Evolutionary conservation across 1,140 invertebrate genomes (phyloP).

Genomic region (Gryllus bimaculatus): DNA sequence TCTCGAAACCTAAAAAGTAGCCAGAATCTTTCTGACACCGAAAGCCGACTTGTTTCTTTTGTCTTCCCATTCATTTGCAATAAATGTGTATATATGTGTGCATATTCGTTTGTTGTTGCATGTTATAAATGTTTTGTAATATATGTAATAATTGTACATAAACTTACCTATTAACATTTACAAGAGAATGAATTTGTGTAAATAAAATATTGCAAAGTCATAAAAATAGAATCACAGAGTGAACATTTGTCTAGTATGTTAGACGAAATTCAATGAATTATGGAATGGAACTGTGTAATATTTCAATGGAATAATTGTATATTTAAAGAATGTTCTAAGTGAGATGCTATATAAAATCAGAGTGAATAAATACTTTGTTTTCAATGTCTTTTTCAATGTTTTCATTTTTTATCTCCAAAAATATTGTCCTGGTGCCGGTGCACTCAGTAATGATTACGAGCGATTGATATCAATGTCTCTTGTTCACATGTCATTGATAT

Average conservation of each 20-base stretch:
- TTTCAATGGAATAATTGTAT: slow-evolving; percentile 2
- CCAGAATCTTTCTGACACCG: background rate
- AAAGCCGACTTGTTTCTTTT: background rate
- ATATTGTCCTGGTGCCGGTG: no score
- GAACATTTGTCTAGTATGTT: background rate
- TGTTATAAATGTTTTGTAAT: slow-evolving; percentile 6
- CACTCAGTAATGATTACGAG: no score
- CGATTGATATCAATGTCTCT: no score
- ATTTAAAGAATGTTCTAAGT: slow-evolving; percentile 6
- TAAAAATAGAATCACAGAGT: background rate
- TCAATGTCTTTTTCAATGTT: background rate
- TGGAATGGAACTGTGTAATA: background rate
- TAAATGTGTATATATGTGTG: slow-evolving; percentile 5
- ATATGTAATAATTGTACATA: slow-evolving; percentile 1
- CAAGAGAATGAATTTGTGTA: background rate
- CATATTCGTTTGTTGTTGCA: slow-evolving; percentile 1
- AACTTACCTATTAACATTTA: slow-evolving; percentile 1
- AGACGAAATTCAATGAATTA: background rate
- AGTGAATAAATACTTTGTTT: slow-evolving; percentile 6
- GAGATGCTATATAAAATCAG: slow-evolving; percentile 5
- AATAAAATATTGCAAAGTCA: slow-evolving; percentile 2
- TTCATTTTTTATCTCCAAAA: no score
- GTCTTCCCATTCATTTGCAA: slow-evolving; percentile 4
- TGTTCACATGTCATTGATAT: no score
- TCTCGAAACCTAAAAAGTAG: background rate